phyloP scores from a whole-genome alignment of 2,888 invertebrate species.

The Dyspetes luteomarginatus region DNA sequence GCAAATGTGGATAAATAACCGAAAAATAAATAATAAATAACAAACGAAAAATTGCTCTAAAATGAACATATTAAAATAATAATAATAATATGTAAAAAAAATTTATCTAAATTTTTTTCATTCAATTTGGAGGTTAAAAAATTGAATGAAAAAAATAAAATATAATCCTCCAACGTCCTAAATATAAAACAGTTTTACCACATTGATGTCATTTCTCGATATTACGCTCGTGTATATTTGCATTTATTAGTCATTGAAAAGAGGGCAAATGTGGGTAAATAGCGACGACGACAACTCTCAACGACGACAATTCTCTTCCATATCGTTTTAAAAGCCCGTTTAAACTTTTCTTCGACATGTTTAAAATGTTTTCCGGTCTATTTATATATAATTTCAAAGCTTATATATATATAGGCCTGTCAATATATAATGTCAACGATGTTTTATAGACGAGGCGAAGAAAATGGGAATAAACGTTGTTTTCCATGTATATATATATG shows the following conservation, averaged over 20 bases:
- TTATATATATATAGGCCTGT: background rate
- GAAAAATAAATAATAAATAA: too few relatives aligned
- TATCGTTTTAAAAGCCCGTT: conserved; percentile 4
- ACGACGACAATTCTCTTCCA: conserved; percentile 23
- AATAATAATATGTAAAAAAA: too few relatives aligned
- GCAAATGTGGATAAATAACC: too few relatives aligned
- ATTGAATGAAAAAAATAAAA: too few relatives aligned
- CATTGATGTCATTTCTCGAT: background rate
- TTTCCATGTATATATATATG: background rate
- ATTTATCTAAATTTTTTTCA: too few relatives aligned
- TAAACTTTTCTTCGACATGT: background rate
- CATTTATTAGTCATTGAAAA: conserved; percentile 37
- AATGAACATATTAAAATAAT: too few relatives aligned
- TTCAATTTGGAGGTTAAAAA: too few relatives aligned
- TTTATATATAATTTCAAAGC: background rate
- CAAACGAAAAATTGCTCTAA: too few relatives aligned
- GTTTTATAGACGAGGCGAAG: background rate
- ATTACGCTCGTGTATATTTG: background rate
- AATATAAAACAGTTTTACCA: background rate
- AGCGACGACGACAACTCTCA: background rate
- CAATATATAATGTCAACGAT: background rate
- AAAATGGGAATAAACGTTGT: background rate
- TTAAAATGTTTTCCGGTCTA: background rate
- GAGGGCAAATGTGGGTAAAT: conserved; percentile 11
- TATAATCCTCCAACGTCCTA: too few relatives aligned